These are phyloP conservation scores for Astyanax mexicanus DNA, from an alignment of 2,797 vertebrate species.

Conservation along the genomic window DNA sequence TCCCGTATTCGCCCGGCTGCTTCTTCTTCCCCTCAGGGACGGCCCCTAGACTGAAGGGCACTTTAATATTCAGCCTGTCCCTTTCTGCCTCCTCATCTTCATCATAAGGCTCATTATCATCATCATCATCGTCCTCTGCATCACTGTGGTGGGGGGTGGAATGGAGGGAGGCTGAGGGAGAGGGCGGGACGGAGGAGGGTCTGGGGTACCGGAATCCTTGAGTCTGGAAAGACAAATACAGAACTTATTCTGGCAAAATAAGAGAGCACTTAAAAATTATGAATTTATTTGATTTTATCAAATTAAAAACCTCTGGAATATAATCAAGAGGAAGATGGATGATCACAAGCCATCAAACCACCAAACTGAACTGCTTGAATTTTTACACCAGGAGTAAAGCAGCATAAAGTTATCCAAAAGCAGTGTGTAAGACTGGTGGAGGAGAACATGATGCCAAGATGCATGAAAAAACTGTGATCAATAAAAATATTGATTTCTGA, in stretches of 20 bases:
- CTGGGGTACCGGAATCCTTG: slow-evolving; percentile 91
- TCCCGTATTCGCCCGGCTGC: slow-evolving; percentile 81
- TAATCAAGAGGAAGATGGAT: too few relatives aligned
- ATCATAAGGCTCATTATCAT: slow-evolving; percentile 85
- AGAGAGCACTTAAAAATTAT: too few relatives aligned
- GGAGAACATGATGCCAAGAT: too few relatives aligned
- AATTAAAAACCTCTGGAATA: too few relatives aligned
- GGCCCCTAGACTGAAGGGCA: slow-evolving; percentile 77
- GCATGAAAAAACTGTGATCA: too few relatives aligned
- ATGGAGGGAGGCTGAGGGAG: slow-evolving; percentile 86
- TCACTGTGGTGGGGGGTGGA: slow-evolving; percentile 92
- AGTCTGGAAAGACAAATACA: slow-evolving; percentile 68
- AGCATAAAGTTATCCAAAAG: too few relatives aligned
- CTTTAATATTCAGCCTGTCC: slow-evolving; percentile 91
- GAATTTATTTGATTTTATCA: too few relatives aligned
- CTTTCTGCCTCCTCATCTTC: slow-evolving; percentile 92
- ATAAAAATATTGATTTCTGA: too few relatives aligned
- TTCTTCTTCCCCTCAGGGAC: slow-evolving; percentile 80
- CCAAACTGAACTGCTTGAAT: too few relatives aligned
- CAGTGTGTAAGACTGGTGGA: too few relatives aligned
- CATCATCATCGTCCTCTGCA: slow-evolving; percentile 76
- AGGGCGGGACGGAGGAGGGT: slow-evolving; percentile 91
- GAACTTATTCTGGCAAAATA: neutral
- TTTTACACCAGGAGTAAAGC: too few relatives aligned
- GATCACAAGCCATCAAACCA: too few relatives aligned